These are phyloP conservation scores for Burhinus bistriatus DNA, from an alignment of 2,113 vertebrate genomes.

Conservation along the genomic window DNA sequence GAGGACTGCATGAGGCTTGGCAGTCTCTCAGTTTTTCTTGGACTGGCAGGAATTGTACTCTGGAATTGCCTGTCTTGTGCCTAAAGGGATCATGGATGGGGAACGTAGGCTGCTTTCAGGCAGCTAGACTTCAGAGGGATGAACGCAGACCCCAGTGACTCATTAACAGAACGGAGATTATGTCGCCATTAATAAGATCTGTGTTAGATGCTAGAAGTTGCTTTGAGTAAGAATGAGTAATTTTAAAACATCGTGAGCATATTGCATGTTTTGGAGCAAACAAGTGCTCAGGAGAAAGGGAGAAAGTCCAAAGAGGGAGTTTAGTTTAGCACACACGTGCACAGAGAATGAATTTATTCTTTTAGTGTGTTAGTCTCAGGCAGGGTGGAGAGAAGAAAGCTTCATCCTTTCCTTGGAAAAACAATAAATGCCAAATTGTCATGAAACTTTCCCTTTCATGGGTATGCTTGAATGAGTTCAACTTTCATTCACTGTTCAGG, in stretches of 20 bases:
- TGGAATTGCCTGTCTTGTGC: background rate
- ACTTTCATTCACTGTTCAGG: slow-evolving; percentile 30
- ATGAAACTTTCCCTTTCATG: slow-evolving; percentile 22
- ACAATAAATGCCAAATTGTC: background rate
- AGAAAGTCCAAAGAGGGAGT: background rate
- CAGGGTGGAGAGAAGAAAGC: background rate
- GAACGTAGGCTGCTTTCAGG: background rate
- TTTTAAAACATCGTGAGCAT: background rate
- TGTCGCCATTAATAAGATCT: background rate
- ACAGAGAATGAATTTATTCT: background rate
- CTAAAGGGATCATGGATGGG: background rate
- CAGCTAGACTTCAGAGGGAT: background rate
- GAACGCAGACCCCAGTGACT: background rate
- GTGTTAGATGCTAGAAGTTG: background rate
- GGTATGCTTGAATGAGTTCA: background rate
- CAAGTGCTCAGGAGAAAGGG: background rate
- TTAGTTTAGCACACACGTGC: background rate
- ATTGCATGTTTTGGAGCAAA: background rate
- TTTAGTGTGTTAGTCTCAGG: background rate
- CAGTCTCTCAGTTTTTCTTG: too few relatives aligned
- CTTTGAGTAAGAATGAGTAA: background rate
- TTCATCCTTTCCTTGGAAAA: slow-evolving; percentile 53
- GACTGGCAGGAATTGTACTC: too few relatives aligned
- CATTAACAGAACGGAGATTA: background rate
- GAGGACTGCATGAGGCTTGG: too few relatives aligned